Percentiles rank a stretch among this genome's conserved stretches.
These are phyloP conservation scores for Apocrypta bakeri DNA, from an alignment of 1,140 invertebrate species.

Conservation along the genomic window DNA sequence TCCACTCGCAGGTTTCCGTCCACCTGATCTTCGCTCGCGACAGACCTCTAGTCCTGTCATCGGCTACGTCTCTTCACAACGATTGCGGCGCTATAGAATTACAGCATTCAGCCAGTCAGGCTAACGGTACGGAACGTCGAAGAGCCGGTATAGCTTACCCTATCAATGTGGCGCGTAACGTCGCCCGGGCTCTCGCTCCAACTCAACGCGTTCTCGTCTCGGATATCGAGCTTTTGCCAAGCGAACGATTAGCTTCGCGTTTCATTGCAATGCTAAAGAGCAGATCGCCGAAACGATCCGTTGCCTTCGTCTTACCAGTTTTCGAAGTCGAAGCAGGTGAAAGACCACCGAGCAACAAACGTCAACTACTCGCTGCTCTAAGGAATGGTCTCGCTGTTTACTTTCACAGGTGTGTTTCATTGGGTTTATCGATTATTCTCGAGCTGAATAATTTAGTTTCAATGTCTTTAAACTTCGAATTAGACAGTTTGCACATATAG, in stretches of 20 bases:
- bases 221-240: constrained; percentile 85
- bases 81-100: constrained; percentile 67
- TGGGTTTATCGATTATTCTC: too few relatives aligned
- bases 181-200: constrained; percentile 77
- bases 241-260: constrained; percentile 77
- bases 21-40: constrained; percentile 80
- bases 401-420: constrained; percentile 74
- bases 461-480: too few relatives aligned
- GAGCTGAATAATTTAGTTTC: too few relatives aligned
- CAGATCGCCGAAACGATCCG: constrained; percentile 69
- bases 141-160: constrained; percentile 79
- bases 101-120: constrained; percentile 58
- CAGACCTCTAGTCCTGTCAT: constrained; percentile 55
- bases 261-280: constrained; percentile 78
- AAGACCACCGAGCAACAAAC: constrained; percentile 78
- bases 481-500: too few relatives aligned
- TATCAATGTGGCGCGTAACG: constrained; percentile 85
- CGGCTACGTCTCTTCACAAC: not conserved
- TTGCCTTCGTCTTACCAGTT: constrained; percentile 82
- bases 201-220: constrained; percentile 83
- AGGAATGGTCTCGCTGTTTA: constrained; percentile 73
- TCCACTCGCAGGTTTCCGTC: constrained; percentile 76
- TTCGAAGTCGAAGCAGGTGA: constrained; percentile 83
- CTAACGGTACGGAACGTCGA: constrained; percentile 72
- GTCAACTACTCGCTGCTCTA: constrained; percentile 68